Conservation (phyloP, 2,888 invertebrate genomes). For the Ophion slaviceki region DNA sequence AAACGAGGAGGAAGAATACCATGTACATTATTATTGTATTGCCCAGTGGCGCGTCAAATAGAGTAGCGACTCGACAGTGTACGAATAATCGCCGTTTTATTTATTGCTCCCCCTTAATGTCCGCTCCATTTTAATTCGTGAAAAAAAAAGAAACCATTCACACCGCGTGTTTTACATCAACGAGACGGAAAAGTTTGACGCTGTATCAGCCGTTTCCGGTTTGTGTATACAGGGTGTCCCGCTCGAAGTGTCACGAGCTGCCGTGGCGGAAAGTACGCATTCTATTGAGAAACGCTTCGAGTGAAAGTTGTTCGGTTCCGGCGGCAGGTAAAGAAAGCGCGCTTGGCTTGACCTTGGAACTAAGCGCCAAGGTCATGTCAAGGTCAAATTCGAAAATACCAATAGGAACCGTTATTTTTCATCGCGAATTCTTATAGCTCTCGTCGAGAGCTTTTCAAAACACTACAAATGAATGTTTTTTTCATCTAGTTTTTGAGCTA, state of each 20-base stretch:
- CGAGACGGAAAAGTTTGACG: neutral
- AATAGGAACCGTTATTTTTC: neutral
- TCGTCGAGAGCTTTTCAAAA: slow-evolving; percentile 13
- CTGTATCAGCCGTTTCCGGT: neutral
- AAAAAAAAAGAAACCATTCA: neutral
- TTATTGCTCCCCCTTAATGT: slow-evolving; percentile 9
- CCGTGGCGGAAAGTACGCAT: neutral
- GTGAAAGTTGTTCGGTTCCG: neutral
- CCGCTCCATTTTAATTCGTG: neutral
- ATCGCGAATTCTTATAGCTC: neutral
- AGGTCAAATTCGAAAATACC: neutral
- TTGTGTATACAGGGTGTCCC: neutral
- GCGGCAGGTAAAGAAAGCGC: neutral
- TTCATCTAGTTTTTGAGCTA: neutral
- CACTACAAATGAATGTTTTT: slow-evolving; percentile 2
- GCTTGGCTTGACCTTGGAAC: neutral
- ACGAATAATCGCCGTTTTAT: slow-evolving; percentile 15
- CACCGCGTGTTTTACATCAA: neutral
- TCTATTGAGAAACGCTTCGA: neutral
- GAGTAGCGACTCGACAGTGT: slow-evolving; percentile 80
- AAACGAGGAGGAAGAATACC: slow-evolving; percentile 78
- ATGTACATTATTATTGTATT: slow-evolving; percentile 82
- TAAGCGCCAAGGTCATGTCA: neutral
- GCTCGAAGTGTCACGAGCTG: neutral
- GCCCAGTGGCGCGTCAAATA: slow-evolving; percentile 82